These are phyloP conservation scores for Baronia brevicornis DNA, from an alignment of 2,888 invertebrate genomes.

Conservation along the genomic window DNA sequence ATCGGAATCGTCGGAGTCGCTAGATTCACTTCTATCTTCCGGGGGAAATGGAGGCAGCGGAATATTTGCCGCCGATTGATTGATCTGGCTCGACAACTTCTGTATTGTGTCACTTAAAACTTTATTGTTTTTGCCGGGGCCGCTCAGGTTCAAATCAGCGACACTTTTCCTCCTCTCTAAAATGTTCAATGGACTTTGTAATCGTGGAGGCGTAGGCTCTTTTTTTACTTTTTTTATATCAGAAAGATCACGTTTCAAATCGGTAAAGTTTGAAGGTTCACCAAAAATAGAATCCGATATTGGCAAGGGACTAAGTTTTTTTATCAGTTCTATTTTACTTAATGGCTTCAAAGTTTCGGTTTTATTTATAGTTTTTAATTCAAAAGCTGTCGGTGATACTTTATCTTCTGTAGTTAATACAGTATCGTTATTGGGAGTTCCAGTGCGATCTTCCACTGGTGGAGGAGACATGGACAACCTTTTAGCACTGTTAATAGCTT, in stretches of 20 bases:
- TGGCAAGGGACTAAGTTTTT: constrained; percentile 40
- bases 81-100: constrained; percentile 74
- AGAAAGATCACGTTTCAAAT: constrained; percentile 44
- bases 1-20: constrained; percentile 67
- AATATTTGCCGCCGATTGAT: constrained; percentile 51
- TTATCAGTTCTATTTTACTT: constrained; percentile 38
- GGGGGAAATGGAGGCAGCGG: constrained; percentile 50
- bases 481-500: constrained; percentile 76
- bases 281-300: constrained; percentile 52
- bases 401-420: constrained; percentile 26
- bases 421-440: constrained; percentile 47
- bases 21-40: constrained; percentile 59
- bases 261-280: constrained; percentile 52
- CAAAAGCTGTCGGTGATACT: constrained; percentile 24
- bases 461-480: constrained; percentile 66
- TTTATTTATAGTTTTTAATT: constrained; percentile 37
- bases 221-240: constrained; percentile 56
- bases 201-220: constrained; percentile 44
- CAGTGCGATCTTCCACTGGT: constrained; percentile 43
- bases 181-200: constrained; percentile 55
- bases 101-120: constrained; percentile 79
- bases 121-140: constrained; percentile 72
- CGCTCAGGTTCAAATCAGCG: constrained; percentile 50
- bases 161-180: constrained; percentile 61
- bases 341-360: constrained; percentile 34